Conservation (phyloP, 1,140 invertebrate genomes). For the Olivierus martensii region DNA sequence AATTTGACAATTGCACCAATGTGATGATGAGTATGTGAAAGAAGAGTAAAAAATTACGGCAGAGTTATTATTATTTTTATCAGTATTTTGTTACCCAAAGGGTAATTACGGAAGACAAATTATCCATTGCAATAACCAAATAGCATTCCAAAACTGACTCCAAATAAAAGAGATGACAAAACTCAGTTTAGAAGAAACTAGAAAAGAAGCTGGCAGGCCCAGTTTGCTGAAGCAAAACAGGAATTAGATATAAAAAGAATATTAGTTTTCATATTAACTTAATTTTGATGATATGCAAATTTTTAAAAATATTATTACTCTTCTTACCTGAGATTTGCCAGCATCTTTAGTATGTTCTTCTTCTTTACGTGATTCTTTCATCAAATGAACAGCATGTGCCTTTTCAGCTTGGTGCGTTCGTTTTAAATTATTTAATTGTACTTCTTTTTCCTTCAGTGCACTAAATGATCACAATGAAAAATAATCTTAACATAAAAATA, state of each 20-base stretch:
- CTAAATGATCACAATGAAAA: not conserved
- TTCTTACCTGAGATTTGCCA: not conserved
- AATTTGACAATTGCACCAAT: no score
- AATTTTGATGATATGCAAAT: not conserved
- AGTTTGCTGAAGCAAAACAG: conserved; percentile 11
- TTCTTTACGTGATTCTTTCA: not conserved
- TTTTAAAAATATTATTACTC: not conserved
- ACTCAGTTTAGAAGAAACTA: conserved; percentile 28
- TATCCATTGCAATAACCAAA: no score
- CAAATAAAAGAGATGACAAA: not conserved
- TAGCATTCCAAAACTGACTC: no score
- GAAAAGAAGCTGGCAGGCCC: conserved; percentile 32
- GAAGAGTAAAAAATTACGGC: no score
- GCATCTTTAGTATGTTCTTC: not conserved
- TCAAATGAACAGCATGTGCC: not conserved
- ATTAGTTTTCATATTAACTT: not conserved
- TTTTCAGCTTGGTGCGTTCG: not conserved
- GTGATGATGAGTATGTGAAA: no score
- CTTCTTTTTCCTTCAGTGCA: not conserved
- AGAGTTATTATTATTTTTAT: no score
- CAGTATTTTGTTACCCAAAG: no score
- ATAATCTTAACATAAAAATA: not conserved
- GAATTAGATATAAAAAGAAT: not conserved
- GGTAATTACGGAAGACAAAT: no score
- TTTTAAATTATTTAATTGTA: not conserved